phyloP scores from a whole-genome alignment of 1,140 invertebrate genomes.

The Idris sp. region DNA sequence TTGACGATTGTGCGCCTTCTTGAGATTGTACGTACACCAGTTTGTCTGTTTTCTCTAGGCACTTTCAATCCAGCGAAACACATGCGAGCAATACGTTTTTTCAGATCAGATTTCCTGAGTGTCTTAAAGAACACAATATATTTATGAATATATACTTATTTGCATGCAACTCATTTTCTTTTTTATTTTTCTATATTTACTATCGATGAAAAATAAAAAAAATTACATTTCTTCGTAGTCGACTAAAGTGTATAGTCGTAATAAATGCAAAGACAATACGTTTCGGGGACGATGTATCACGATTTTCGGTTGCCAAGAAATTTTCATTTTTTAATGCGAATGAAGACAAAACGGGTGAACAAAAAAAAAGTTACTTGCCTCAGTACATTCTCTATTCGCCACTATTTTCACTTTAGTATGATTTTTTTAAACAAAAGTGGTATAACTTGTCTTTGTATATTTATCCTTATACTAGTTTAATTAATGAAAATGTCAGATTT shows the following conservation, averaged over 20 bases:
- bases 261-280: slow-evolving; percentile 28
- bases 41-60: slow-evolving; percentile 27
- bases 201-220: slow-evolving; percentile 15
- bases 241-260: slow-evolving; percentile 25
- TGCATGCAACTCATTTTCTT: neutral
- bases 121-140: slow-evolving; percentile 13
- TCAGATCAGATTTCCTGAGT: slow-evolving; percentile 11
- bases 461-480: too few relatives aligned
- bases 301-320: slow-evolving; percentile 10
- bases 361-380: neutral
- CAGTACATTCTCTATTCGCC: neutral
- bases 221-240: slow-evolving; percentile 23
- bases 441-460: too few relatives aligned
- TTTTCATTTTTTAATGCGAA: slow-evolving; percentile 23
- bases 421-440: too few relatives aligned
- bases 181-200: slow-evolving; percentile 21
- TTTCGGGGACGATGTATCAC: slow-evolving; percentile 12
- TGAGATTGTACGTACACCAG: slow-evolving; percentile 8
- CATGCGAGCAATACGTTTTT: slow-evolving; percentile 3
- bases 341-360: neutral
- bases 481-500: too few relatives aligned
- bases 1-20: slow-evolving; percentile 16
- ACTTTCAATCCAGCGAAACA: slow-evolving; percentile 25
- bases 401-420: too few relatives aligned
- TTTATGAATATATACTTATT: neutral